Conservation (phyloP, 2,797 vertebrate genomes). For the Rhinella marina region DNA sequence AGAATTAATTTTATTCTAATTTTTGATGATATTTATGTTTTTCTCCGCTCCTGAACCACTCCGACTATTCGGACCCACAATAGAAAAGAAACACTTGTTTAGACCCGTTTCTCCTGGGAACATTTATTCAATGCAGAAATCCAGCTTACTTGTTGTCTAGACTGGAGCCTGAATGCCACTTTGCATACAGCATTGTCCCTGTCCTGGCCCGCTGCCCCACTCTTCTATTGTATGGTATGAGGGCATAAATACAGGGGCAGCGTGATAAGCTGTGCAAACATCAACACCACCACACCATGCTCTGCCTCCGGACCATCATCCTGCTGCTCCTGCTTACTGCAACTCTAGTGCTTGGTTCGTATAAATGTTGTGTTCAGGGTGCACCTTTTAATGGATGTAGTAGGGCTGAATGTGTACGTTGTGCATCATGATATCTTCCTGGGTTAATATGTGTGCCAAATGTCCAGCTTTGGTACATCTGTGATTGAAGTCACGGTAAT, state of each 20-base stretch:
- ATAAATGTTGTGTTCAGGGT: not conserved
- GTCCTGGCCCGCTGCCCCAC: not conserved
- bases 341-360: not conserved
- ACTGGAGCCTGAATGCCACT: not conserved
- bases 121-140: slow-evolving; percentile 7
- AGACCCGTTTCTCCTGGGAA: not conserved
- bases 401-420: not conserved
- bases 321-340: slow-evolving; percentile 20
- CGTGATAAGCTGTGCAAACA: not conserved
- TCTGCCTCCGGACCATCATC: not conserved
- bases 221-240: slow-evolving; percentile 12
- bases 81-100: not conserved
- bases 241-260: slow-evolving; percentile 5
- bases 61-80: not conserved
- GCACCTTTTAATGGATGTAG: not conserved
- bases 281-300: slow-evolving; percentile 7
- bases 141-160: slow-evolving; percentile 24
- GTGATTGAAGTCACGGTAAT: not conserved
- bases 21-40: not conserved
- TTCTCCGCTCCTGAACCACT: not conserved
- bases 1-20: not conserved
- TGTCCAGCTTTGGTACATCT: not conserved
- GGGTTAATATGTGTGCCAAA: not conserved
- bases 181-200: not conserved
- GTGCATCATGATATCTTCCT: not conserved